These are phyloP conservation scores for Dasyurus viverrinus DNA, from an alignment of 2,113 vertebrate species.

Conservation along the genomic window DNA sequence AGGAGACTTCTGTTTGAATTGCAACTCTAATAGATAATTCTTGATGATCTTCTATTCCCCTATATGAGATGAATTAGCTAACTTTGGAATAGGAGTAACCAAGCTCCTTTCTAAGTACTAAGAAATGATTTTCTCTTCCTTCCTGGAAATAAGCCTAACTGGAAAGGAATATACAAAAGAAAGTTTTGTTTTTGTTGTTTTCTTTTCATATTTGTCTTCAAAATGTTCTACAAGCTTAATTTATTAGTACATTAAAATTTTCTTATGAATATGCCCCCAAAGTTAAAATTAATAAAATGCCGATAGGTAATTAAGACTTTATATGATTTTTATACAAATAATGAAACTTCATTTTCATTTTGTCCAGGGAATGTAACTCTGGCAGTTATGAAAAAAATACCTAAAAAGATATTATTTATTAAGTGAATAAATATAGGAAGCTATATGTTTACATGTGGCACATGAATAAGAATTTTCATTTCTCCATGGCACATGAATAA, in stretches of 20 bases:
- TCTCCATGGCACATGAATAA: constrained; percentile 38
- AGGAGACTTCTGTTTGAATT: neutral
- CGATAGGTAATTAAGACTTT: neutral
- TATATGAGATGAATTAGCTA: neutral
- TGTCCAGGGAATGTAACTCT: neutral
- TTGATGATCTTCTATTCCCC: neutral
- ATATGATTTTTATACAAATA: constrained; percentile 34
- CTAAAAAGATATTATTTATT: constrained; percentile 67
- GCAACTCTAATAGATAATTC: neutral
- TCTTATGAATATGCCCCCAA: neutral
- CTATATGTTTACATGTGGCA: constrained; percentile 55
- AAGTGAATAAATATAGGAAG: constrained; percentile 67
- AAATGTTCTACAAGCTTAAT: neutral
- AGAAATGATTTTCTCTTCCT: neutral
- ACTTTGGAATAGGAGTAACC: neutral
- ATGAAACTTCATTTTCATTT: constrained; percentile 6
- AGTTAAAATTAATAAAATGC: constrained; percentile 1
- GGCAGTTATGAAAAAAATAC: constrained; percentile 49
- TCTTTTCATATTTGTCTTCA: neutral
- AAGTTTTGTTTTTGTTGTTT: neutral
- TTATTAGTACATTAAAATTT: neutral
- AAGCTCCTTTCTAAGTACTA: neutral
- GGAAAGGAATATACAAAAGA: neutral
- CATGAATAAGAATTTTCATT: constrained; percentile 65
- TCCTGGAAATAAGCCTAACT: neutral